Conservation (phyloP, 2,888 invertebrate genomes). For the Aspidapion aeneum region DNA sequence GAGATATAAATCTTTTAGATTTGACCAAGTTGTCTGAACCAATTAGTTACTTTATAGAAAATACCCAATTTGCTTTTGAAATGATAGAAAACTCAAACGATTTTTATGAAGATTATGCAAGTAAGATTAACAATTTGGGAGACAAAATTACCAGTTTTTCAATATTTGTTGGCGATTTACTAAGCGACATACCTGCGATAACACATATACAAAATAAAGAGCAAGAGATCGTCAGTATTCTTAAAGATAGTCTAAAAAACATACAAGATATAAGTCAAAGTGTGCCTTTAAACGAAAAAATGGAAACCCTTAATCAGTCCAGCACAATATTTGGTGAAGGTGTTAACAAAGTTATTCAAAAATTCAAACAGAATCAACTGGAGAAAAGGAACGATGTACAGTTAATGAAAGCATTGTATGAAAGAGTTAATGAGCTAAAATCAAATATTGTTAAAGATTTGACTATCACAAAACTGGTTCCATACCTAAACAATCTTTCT, state of each 20-base stretch:
- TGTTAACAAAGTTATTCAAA: slow-evolving; percentile 17
- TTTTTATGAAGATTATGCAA: slow-evolving; percentile 28
- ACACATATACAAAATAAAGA: slow-evolving; percentile 21
- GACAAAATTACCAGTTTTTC: slow-evolving; percentile 25
- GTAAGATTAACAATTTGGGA: slow-evolving; percentile 25
- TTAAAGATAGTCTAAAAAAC: slow-evolving; percentile 19
- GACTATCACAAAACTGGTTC: slow-evolving; percentile 10
- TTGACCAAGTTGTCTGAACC: slow-evolving; percentile 21
- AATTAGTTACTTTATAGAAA: slow-evolving; percentile 24
- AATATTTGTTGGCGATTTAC: slow-evolving; percentile 27
- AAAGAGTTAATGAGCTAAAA: slow-evolving; percentile 12
- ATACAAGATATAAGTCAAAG: slow-evolving; percentile 12
- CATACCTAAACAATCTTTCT: slow-evolving; percentile 9
- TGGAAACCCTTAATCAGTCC: slow-evolving; percentile 33
- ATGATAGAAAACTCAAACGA: slow-evolving; percentile 31
- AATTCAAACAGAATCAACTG: slow-evolving; percentile 18
- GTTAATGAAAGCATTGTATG: slow-evolving; percentile 22
- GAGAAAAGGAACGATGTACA: slow-evolving; percentile 27
- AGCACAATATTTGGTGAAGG: slow-evolving; percentile 23
- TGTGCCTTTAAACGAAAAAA: slow-evolving; percentile 35
- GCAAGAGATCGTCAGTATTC: slow-evolving; percentile 18
- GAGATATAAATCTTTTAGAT: slow-evolving; percentile 18
- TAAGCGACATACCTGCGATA: slow-evolving; percentile 17
- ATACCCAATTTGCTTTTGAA: slow-evolving; percentile 26
- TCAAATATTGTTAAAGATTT: slow-evolving; percentile 18